phyloP scores from a whole-genome alignment of 1,140 invertebrate genomes.

The Maconellicoccus hirsutus region DNA sequence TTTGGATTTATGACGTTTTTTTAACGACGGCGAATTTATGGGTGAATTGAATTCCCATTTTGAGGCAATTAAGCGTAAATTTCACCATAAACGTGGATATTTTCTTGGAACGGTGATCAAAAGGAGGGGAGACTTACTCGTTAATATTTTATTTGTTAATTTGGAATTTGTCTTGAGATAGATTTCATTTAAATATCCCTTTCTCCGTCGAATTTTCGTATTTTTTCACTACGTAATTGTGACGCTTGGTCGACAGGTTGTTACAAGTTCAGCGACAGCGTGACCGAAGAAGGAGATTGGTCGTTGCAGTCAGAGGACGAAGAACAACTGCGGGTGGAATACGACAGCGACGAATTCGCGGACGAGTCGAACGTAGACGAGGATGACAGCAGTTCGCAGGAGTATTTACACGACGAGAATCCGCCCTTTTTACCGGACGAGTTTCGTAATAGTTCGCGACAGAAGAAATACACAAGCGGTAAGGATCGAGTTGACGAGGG shows the following conservation, averaged over 20 bases:
- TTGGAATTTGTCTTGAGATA: slow-evolving; percentile 22
- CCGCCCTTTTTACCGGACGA: slow-evolving; percentile 29
- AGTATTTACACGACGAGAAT: slow-evolving; percentile 40
- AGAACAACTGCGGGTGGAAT: slow-evolving; percentile 34
- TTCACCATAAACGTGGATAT: too few relatives aligned
- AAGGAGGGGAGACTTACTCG: too few relatives aligned
- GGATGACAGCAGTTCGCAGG: slow-evolving; percentile 46
- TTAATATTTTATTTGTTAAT: slow-evolving; percentile 22
- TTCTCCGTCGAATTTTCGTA: background rate
- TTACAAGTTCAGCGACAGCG: slow-evolving; percentile 51
- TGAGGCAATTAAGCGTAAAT: too few relatives aligned
- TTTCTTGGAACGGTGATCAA: too few relatives aligned
- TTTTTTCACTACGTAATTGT: background rate
- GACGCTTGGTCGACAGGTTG: slow-evolving; percentile 35
- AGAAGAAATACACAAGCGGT: slow-evolving; percentile 25
- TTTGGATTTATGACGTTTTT: too few relatives aligned
- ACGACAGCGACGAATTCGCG: slow-evolving; percentile 52
- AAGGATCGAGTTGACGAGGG: background rate
- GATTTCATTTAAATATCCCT: background rate
- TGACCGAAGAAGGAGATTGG: slow-evolving; percentile 52
- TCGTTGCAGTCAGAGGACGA: slow-evolving; percentile 44
- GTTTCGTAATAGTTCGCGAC: slow-evolving; percentile 28
- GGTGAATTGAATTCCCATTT: too few relatives aligned
- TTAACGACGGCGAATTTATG: too few relatives aligned
- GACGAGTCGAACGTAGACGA: slow-evolving; percentile 37